Base-by-base conservation (phyloP, 2,797 vertebrate species). In the Poecilia picta region DNA sequence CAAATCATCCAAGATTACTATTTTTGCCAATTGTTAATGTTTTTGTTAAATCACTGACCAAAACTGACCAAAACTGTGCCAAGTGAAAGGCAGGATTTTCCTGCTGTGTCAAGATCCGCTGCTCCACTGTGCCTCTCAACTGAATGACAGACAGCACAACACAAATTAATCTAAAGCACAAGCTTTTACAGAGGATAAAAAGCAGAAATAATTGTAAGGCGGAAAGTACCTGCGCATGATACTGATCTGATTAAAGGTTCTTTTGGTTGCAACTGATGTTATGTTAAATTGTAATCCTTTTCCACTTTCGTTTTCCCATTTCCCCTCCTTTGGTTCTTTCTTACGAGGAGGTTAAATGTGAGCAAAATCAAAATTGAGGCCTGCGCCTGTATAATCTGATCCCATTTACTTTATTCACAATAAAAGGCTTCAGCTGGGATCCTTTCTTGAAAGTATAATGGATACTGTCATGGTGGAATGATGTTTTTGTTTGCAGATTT, bases 241-340 rank as follows among this genome's bases (percentile, higher is more conserved):
- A 83, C 87, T 75, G 83, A 89, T 92, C 91, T 84, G 83, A 92
- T 90, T 74, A 78, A 75, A 78, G 80, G 80, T 3, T 49, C 49
- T 90, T 91, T 91, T 77, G 74, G 82, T 83, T 91, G 81, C 79
- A 81, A 89, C 83, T 93, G 83, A 78, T 82, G 83, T 88, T 81
- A 89, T 89, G 86, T 87, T 82, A 90, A 91, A 92, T 82, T 92
- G 83, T 89, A 90, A 93, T 94, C 86, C 90, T 83, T 75, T 46
- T 87, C 92, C 90, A 93, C 91, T 83, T 87, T 84, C 88, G 79
- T 86, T 92, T 91, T 92, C 73, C 80, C 73, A 80, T 90, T 89
- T 83, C 25, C 36, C 43, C 18, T 23, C 84, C 74, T 85, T 87
- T 49, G 76, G 77, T 83, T 83, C 76, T 81, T 83, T 87, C 71